These are phyloP conservation scores for Bombus cullumanus DNA, from an alignment of 1,140 invertebrate species.

Conservation along the genomic window DNA sequence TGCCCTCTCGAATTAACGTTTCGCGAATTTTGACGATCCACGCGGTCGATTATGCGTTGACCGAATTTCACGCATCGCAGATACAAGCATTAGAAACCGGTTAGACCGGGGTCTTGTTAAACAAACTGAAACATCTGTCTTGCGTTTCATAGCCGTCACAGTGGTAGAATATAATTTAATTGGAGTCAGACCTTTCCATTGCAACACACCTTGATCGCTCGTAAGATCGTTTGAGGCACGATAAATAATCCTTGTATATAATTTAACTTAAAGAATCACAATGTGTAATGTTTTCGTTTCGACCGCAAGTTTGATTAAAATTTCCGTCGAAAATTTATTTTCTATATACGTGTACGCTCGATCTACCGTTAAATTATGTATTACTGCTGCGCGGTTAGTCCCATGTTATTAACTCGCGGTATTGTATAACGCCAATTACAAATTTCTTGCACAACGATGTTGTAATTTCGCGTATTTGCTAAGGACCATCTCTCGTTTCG, in stretches of 20 bases:
- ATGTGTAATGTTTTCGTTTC: neutral
- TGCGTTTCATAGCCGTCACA: neutral
- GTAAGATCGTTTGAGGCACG: neutral
- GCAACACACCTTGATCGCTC: neutral
- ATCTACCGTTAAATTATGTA: neutral
- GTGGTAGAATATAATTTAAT: neutral
- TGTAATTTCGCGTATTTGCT: neutral
- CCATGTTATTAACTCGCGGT: neutral
- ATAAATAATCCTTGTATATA: neutral
- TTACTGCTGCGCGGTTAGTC: neutral
- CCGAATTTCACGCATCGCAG: neutral
- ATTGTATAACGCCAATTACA: constrained; percentile 15
- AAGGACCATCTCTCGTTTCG: neutral
- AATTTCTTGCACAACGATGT: neutral
- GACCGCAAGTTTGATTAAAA: neutral
- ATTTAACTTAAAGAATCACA: neutral
- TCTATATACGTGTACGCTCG: too few relatives aligned
- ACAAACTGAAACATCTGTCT: neutral
- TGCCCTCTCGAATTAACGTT: neutral
- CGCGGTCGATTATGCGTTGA: neutral
- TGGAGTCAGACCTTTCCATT: neutral
- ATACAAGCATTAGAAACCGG: neutral
- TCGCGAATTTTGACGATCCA: neutral
- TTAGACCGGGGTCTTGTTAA: neutral
- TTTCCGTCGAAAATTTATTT: neutral